Conservation (phyloP, 2,113 vertebrate genomes). For the Misgurnus mizolepis region DNA sequence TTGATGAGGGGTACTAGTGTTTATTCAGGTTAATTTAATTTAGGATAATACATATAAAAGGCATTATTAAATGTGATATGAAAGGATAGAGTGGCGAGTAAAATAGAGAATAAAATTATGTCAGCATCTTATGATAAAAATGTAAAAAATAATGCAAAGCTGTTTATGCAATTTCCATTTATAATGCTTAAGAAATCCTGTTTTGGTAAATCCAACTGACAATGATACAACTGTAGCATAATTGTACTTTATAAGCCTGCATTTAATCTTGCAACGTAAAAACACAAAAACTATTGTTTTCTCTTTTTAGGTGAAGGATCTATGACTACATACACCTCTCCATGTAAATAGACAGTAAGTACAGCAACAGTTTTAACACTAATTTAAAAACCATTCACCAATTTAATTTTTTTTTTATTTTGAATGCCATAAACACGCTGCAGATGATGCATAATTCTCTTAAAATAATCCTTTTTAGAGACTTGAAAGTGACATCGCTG, state of each 20-base stretch:
- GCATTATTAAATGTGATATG: too few species aligned
- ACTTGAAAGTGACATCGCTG: too few species aligned
- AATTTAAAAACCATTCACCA: too few species aligned
- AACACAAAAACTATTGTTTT: not conserved
- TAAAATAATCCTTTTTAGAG: not conserved
- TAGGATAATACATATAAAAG: too few species aligned
- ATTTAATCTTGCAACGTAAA: conserved; percentile 17
- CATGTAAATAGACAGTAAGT: conserved; percentile 55
- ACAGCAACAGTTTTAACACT: not conserved
- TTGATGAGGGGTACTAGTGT: too few species aligned
- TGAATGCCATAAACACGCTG: too few species aligned
- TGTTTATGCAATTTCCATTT: not conserved
- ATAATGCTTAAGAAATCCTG: not conserved
- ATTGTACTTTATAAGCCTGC: not conserved
- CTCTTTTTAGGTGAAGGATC: conserved; percentile 64
- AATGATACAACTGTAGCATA: not conserved
- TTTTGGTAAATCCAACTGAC: not conserved
- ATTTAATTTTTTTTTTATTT: too few species aligned
- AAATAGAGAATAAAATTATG: too few species aligned
- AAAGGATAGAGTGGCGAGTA: too few species aligned
- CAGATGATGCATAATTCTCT: not conserved
- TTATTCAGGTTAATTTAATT: too few species aligned
- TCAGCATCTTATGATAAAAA: not conserved
- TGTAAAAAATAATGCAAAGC: not conserved
- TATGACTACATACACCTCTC: conserved; percentile 65